A percentile compares a stretch with the other conserved stretches of the same genome.
phyloP scores from a whole-genome alignment of 2,113 vertebrate genomes.

The Takifugu flavidus region DNA sequence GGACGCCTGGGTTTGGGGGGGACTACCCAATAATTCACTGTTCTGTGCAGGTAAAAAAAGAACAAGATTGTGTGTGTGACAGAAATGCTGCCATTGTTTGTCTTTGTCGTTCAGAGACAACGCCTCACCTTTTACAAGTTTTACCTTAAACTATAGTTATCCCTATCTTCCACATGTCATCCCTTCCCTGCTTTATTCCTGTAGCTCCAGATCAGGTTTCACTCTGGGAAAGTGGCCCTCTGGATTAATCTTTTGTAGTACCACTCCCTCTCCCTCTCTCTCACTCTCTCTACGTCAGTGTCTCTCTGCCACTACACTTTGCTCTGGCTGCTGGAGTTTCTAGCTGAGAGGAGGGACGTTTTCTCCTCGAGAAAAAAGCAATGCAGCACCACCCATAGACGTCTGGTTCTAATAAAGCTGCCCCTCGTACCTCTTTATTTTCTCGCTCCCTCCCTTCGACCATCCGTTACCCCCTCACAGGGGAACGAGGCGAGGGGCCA shows the following conservation, averaged over 20 bases:
- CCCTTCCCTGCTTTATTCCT: slow-evolving; percentile 50
- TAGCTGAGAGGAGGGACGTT: slow-evolving; percentile 38
- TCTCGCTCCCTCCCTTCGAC: slow-evolving; percentile 8
- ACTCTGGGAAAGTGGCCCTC: slow-evolving; percentile 65
- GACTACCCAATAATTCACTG: slow-evolving; percentile 76
- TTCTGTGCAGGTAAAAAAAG: slow-evolving; percentile 79
- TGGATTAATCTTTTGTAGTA: slow-evolving; percentile 43
- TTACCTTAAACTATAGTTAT: slow-evolving; percentile 26
- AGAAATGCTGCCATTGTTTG: not conserved
- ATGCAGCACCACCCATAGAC: slow-evolving; percentile 67
- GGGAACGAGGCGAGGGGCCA: slow-evolving; percentile 59
- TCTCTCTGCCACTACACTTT: slow-evolving; percentile 33
- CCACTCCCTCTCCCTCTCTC: slow-evolving; percentile 39
- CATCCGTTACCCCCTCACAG: slow-evolving; percentile 23
- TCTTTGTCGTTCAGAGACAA: not conserved
- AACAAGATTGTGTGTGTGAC: not conserved
- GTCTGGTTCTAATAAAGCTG: slow-evolving; percentile 78
- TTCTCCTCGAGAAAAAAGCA: slow-evolving; percentile 43
- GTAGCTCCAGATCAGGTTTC: slow-evolving; percentile 63
- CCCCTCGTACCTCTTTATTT: slow-evolving; percentile 53
- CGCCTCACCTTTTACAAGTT: not conserved
- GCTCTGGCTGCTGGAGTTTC: slow-evolving; percentile 17
- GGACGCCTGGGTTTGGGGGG: slow-evolving; percentile 81
- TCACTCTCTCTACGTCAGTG: slow-evolving; percentile 17
- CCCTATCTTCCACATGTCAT: slow-evolving; percentile 41